These are phyloP conservation scores for Gryon sp. DNA, from an alignment of 1,140 invertebrate species.

Conservation along the genomic window DNA sequence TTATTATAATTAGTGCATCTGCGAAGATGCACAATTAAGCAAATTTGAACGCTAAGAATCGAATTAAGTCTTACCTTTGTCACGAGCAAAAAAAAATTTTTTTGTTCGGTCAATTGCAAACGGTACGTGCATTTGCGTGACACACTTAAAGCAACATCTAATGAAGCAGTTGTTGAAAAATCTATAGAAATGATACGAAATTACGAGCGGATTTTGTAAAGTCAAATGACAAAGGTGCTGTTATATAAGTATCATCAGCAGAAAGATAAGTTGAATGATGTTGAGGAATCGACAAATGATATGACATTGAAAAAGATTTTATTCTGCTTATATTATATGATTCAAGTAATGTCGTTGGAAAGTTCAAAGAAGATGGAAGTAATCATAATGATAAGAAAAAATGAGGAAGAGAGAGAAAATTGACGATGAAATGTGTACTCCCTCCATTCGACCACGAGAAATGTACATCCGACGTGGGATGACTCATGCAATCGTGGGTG, in stretches of 20 bases:
- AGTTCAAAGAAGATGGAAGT: no score
- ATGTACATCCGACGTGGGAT: constrained; percentile 65
- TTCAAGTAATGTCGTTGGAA: no score
- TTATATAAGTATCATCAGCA: no score
- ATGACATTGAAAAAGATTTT: no score
- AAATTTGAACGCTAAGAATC: constrained; percentile 8
- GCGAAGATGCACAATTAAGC: constrained; percentile 42
- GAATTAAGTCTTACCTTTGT: constrained; percentile 43
- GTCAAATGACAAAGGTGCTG: no score
- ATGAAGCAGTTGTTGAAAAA: no score
- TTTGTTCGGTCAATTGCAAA: background rate
- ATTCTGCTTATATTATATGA: no score
- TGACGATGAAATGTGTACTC: background rate
- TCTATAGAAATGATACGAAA: no score
- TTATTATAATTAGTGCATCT: constrained; percentile 40
- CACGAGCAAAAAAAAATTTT: background rate
- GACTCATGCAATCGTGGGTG: constrained; percentile 71
- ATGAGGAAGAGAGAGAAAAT: background rate
- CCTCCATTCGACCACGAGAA: constrained; percentile 39
- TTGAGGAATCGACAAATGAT: no score
- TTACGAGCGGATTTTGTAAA: no score
- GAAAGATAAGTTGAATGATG: no score
- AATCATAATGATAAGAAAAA: constrained; percentile 17
- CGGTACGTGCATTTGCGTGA: constrained; percentile 15
- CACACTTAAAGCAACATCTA: constrained; percentile 16